Evolutionary conservation across 30 jellyfish, hydroid and myxozoan genomes (phyloP).

Genomic region (Sanderia malayensis): DNA sequence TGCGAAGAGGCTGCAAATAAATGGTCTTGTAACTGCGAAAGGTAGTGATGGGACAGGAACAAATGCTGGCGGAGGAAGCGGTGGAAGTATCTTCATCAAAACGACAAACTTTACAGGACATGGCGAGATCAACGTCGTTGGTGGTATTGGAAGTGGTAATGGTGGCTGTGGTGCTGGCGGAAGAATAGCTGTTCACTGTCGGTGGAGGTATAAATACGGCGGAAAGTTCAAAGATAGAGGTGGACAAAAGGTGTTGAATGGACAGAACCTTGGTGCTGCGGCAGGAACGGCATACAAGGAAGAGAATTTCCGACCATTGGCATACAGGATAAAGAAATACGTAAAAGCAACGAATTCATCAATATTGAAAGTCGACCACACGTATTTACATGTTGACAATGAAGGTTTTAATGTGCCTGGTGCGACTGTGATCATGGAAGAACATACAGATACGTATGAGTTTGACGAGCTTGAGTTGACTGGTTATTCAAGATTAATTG

Average conservation of each 20-base stretch:
- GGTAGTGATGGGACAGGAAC: slow-evolving; percentile 43
- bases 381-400: slow-evolving; percentile 56
- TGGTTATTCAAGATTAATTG: slow-evolving; percentile 52
- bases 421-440: slow-evolving; percentile 60
- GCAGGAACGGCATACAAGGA: slow-evolving; percentile 69
- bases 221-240: slow-evolving; percentile 54
- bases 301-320: slow-evolving; percentile 56
- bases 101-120: slow-evolving; percentile 66
- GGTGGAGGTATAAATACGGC: slow-evolving; percentile 63
- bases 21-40: slow-evolving; percentile 49
- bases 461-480: slow-evolving; percentile 62
- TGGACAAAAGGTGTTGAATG: slow-evolving; percentile 19
- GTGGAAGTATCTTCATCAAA: slow-evolving; percentile 64
- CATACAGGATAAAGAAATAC: slow-evolving; percentile 41
- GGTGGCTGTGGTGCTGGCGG: slow-evolving; percentile 85
- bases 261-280: slow-evolving; percentile 55
- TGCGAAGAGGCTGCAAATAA: slow-evolving; percentile 33
- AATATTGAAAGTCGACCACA: slow-evolving; percentile 43
- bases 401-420: slow-evolving; percentile 65
- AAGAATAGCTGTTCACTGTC: slow-evolving; percentile 60
- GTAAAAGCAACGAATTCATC: slow-evolving; percentile 32
- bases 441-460: slow-evolving; percentile 28
- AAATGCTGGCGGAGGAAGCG: slow-evolving; percentile 72
- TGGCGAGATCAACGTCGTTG: slow-evolving; percentile 59
- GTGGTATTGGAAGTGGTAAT: slow-evolving; percentile 52